phyloP scores from a whole-genome alignment of 2,113 vertebrate species.

The Ceuthmochares aereus region DNA sequence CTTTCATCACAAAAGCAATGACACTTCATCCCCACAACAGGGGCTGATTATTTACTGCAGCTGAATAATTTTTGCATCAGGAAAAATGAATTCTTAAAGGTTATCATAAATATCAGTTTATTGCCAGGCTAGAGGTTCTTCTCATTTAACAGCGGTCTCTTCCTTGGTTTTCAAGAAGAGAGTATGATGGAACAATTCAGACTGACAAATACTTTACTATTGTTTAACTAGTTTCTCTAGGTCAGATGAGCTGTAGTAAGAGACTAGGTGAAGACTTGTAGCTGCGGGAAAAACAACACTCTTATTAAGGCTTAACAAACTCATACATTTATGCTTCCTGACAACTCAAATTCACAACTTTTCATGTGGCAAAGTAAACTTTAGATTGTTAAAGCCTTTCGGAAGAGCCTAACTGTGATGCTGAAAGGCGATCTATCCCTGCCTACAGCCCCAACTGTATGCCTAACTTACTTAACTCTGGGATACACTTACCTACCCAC shows the following conservation, averaged over 20 bases:
- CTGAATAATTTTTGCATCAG: neutral
- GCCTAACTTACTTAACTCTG: neutral
- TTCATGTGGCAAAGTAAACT: neutral
- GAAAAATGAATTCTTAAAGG: neutral
- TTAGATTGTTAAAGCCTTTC: neutral
- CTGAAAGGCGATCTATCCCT: neutral
- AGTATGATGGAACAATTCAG: neutral
- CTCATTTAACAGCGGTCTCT: neutral
- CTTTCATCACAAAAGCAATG: neutral
- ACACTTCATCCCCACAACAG: neutral
- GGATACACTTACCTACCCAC: too few species aligned
- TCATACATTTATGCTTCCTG: neutral
- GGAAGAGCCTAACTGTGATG: neutral
- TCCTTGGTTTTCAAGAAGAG: neutral
- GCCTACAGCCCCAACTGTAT: too few species aligned
- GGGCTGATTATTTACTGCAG: neutral
- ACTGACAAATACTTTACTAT: neutral
- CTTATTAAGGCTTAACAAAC: neutral
- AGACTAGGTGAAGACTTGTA: neutral
- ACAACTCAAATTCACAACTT: neutral
- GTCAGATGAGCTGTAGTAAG: neutral
- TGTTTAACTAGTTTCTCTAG: neutral
- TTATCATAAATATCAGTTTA: neutral
- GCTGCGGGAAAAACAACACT: neutral
- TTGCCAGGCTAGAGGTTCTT: neutral